A percentile compares a stretch with the other conserved stretches of the same genome.
These are phyloP conservation scores for Salvelinus namaycush DNA, from an alignment of 2,113 vertebrate species.

Conservation along the genomic window DNA sequence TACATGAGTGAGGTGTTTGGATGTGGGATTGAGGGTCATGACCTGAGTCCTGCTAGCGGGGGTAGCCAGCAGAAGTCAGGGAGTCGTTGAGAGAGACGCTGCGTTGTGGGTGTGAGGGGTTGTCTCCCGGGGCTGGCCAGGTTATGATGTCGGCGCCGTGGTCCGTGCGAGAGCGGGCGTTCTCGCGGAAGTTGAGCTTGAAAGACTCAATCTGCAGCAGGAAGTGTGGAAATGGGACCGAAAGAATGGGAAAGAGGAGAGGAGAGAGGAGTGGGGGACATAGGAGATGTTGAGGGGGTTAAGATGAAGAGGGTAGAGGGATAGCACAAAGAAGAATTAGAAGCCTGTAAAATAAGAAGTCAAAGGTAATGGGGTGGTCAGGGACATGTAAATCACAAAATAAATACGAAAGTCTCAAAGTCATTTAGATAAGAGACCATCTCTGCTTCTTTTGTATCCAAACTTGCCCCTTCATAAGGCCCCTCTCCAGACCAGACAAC, in stretches of 20 bases:
- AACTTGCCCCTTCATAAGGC: background rate
- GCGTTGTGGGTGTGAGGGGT: slow-evolving; percentile 60
- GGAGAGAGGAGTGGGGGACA: slow-evolving; percentile 31
- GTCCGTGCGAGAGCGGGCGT: slow-evolving; percentile 86
- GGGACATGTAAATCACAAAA: slow-evolving; percentile 21
- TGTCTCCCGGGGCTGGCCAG: slow-evolving; percentile 72
- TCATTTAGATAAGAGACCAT: background rate
- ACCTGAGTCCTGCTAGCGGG: slow-evolving; percentile 31
- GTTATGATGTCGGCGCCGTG: slow-evolving; percentile 84
- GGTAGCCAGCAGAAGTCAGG: slow-evolving; percentile 48
- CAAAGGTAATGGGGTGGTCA: slow-evolving; percentile 67
- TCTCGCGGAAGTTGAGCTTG: slow-evolving; percentile 88
- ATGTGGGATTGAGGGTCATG: background rate
- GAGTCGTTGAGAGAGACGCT: slow-evolving; percentile 67
- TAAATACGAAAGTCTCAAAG: background rate
- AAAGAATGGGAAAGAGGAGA: slow-evolving; percentile 62
- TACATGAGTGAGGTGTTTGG: background rate
- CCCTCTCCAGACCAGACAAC: background rate
- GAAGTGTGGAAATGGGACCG: slow-evolving; percentile 60
- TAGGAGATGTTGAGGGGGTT: slow-evolving; percentile 40
- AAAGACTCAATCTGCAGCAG: slow-evolving; percentile 93
- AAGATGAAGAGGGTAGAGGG: slow-evolving; percentile 77
- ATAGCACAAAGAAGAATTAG: slow-evolving; percentile 91
- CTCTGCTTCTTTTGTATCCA: too few species aligned
- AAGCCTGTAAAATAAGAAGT: slow-evolving; percentile 99